A percentile compares a stretch with the other conserved stretches of the same genome.
Evolutionary conservation across 1,140 invertebrate species (phyloP).

Genomic region (Eueides isabella): DNA sequence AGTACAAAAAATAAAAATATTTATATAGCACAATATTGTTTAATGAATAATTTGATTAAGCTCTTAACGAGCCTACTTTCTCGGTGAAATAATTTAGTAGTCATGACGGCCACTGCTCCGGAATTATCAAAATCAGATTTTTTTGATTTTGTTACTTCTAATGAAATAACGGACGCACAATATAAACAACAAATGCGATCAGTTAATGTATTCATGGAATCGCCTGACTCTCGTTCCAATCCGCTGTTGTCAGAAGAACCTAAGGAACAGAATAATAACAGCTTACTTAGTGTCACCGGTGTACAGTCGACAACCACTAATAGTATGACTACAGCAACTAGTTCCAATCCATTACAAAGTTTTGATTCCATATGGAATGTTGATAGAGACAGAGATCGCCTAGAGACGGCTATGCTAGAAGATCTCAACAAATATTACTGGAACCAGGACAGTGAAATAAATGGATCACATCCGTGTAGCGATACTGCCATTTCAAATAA

Average conservation of each 20-base stretch:
- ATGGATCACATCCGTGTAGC: constrained; percentile 75
- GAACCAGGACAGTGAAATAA: constrained; percentile 85
- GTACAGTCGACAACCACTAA: constrained; percentile 66
- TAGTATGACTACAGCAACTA: constrained; percentile 70
- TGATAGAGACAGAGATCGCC: constrained; percentile 86
- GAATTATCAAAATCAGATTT: constrained; percentile 90
- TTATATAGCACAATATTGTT: constrained; percentile 59
- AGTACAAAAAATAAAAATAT: constrained; percentile 68
- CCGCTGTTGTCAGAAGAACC: constrained; percentile 81
- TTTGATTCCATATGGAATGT: constrained; percentile 88
- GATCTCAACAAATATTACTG: constrained; percentile 92
- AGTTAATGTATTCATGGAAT: constrained; percentile 84
- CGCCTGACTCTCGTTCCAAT: constrained; percentile 78
- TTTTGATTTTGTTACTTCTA: constrained; percentile 93
- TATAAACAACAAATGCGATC: constrained; percentile 85
- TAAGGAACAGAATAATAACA: constrained; percentile 88
- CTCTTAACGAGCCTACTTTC: constrained; percentile 48
- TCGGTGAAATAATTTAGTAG: constrained; percentile 79
- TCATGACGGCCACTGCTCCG: constrained; percentile 90
- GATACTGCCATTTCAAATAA: constrained; percentile 79
- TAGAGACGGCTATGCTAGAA: constrained; percentile 89
- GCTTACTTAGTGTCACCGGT: constrained; percentile 79
- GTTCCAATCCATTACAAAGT: constrained; percentile 77
- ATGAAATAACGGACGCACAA: constrained; percentile 85
- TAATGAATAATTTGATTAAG: constrained; percentile 54